Conservation (phyloP, 2,797 vertebrate species). For the Lepus townsendii region DNA sequence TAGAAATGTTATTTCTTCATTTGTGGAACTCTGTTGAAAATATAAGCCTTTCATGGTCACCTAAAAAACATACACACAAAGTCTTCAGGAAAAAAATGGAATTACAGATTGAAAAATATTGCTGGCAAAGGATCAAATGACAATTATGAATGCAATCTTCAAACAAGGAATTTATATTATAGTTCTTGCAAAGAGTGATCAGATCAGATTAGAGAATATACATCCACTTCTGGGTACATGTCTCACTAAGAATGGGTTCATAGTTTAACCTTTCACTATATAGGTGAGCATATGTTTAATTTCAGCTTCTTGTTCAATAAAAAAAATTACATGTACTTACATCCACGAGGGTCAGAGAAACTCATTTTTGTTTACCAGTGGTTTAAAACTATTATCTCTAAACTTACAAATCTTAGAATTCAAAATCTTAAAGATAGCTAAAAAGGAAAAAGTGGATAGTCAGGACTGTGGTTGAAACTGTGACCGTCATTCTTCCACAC, state of each 20-base stretch:
- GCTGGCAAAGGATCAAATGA: conserved; percentile 31
- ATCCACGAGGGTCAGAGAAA: not conserved
- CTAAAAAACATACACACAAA: conserved; percentile 75
- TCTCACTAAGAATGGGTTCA: not conserved
- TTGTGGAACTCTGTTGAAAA: conserved; percentile 89
- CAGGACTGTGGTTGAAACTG: not conserved
- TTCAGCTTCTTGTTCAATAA: conserved; percentile 9
- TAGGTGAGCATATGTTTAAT: not conserved
- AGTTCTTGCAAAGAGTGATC: not conserved
- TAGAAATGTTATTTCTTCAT: conserved; percentile 92
- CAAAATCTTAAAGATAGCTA: not conserved
- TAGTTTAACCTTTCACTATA: not conserved
- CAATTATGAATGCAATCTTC: not conserved
- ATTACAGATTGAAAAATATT: conserved; percentile 1
- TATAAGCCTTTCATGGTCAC: conserved; percentile 95
- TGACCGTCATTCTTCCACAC: not conserved
- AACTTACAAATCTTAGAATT: not conserved
- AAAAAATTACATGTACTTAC: not conserved
- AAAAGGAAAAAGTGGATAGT: not conserved
- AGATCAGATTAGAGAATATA: not conserved
- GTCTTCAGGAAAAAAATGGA: conserved; percentile 34
- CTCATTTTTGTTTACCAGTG: not conserved
- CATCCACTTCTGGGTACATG: not conserved
- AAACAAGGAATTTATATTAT: not conserved
- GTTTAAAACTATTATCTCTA: not conserved